phyloP scores from a whole-genome alignment of 2,888 invertebrate genomes.

The Ochropleura plecta region DNA sequence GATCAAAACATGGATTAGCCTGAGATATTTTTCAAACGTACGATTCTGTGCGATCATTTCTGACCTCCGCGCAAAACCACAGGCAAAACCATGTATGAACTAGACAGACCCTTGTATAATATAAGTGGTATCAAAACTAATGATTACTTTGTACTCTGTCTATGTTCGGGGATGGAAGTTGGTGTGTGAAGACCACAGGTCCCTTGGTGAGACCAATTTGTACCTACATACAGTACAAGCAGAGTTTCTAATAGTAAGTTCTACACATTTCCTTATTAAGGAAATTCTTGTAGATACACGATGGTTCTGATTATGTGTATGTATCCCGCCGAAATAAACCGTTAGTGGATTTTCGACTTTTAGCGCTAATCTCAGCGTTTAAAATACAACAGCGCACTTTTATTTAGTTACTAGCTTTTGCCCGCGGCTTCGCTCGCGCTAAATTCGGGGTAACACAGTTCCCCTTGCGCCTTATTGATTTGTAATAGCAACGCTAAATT shows the following conservation, averaged over 20 bases:
- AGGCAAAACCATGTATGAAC: not conserved
- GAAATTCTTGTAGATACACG: not conserved
- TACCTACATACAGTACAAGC: not conserved
- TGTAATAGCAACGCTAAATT: no score
- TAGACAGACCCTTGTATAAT: conserved; percentile 33
- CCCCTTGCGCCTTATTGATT: no score
- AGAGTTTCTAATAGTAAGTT: conserved; percentile 14
- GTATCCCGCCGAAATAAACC: no score
- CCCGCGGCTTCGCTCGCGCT: no score
- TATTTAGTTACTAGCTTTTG: no score
- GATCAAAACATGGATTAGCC: not conserved
- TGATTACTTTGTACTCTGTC: conserved; percentile 21
- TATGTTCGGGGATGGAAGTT: conserved; percentile 15
- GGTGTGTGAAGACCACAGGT: conserved; percentile 12
- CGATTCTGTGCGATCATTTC: not conserved
- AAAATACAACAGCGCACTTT: not conserved
- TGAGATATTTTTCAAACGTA: not conserved
- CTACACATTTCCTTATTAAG: not conserved
- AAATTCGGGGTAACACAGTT: no score
- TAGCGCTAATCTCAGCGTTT: not conserved
- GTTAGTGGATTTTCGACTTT: not conserved
- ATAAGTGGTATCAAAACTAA: conserved; percentile 28
- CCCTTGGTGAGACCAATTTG: conserved; percentile 28
- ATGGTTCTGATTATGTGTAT: not conserved
- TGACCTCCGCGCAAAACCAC: not conserved